phyloP scores from a whole-genome alignment of 2,797 vertebrate genomes.

The Parauchenoglanis punctatus region DNA sequence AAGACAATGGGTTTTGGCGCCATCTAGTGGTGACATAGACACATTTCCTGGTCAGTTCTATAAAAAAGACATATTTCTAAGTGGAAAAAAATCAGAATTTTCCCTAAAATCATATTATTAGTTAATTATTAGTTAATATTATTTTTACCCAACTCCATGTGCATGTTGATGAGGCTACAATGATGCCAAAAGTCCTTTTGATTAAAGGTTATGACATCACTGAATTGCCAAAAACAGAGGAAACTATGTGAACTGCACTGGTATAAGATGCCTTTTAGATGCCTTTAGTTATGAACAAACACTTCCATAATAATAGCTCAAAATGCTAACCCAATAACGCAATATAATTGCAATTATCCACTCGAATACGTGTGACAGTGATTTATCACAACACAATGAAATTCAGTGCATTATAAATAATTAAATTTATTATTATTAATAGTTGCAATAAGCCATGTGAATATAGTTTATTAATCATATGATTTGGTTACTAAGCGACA shows the following conservation, averaged over 20 bases:
- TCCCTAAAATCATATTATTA: not conserved
- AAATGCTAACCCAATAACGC: not conserved
- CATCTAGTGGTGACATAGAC: slow-evolving; percentile 53
- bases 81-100: not conserved
- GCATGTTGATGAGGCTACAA: not conserved
- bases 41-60: not conserved
- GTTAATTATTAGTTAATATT: no score
- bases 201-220: not conserved
- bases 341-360: not conserved
- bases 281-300: not conserved
- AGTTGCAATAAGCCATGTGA: not conserved
- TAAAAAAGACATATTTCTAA: not conserved
- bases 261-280: not conserved
- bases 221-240: not conserved
- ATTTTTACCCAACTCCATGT: not conserved
- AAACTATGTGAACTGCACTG: not conserved
- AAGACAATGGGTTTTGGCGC: slow-evolving; percentile 31
- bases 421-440: not conserved
- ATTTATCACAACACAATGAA: not conserved
- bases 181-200: not conserved
- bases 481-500: not conserved
- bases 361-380: not conserved
- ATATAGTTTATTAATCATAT: not conserved
- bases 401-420: not conserved
- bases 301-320: not conserved